Evolutionary conservation across 2,888 invertebrate species (phyloP).

Genomic region (Hemithea aestivaria): DNA sequence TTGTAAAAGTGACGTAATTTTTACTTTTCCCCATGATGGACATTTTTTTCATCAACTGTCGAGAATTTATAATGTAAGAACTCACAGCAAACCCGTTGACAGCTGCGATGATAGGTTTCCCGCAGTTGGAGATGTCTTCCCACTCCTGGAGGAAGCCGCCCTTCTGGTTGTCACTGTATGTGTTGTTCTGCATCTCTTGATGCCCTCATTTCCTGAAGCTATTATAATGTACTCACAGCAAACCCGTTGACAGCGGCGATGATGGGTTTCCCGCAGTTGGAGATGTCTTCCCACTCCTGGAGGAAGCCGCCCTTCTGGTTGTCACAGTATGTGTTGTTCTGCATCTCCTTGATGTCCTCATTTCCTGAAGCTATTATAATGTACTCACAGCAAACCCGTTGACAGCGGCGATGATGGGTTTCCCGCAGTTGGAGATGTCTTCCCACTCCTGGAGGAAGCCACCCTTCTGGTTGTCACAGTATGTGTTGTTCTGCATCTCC

Average conservation of each 20-base stretch:
- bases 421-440: constrained; percentile 85
- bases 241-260: constrained; percentile 99
- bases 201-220: constrained; percentile 88
- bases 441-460: constrained; percentile 94
- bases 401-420: constrained; percentile 98
- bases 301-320: constrained; percentile 88
- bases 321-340: constrained; percentile 85
- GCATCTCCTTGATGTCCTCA: too few species aligned
- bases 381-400: constrained; percentile 95
- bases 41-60: too few species aligned
- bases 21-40: too few species aligned
- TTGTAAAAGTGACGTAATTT: too few species aligned
- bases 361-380: too few species aligned
- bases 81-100: constrained; percentile 98
- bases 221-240: constrained; percentile 83
- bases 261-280: constrained; percentile 90
- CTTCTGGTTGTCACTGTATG: constrained; percentile 84
- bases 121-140: constrained; percentile 86
- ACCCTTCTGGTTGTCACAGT: constrained; percentile 82
- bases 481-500: constrained; percentile 91
- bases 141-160: constrained; percentile 90
- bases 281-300: constrained; percentile 89
- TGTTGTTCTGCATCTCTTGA: constrained; percentile 95
- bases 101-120: constrained; percentile 97
- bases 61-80: too few species aligned